A percentile compares a stretch with the other conserved stretches of the same genome.
Conservation (phyloP, 2,113 vertebrate species). For the Tangachromis dhanisi region DNA sequence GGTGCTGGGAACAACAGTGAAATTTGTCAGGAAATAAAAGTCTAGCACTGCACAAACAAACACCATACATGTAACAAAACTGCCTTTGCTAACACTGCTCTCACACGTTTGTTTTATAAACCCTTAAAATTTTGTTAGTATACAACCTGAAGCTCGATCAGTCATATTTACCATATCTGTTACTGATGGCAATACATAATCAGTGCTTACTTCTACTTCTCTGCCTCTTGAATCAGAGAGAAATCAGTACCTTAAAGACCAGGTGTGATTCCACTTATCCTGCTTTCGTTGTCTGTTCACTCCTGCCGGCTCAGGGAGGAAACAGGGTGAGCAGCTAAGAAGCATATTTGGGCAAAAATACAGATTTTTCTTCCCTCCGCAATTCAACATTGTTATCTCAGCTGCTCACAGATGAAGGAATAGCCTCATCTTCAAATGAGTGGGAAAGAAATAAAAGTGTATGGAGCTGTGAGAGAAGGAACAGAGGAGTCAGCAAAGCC, state of each 20-base stretch:
- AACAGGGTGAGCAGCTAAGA: neutral
- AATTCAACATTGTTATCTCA: neutral
- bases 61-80: neutral
- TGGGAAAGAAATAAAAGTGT: neutral
- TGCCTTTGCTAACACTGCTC: neutral
- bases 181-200: neutral
- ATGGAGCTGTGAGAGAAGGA: constrained; percentile 23
- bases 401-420: neutral
- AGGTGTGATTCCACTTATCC: neutral
- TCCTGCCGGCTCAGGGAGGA: neutral
- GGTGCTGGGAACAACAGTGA: neutral
- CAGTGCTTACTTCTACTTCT: neutral
- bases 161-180: neutral
- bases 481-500: constrained; percentile 59
- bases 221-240: neutral
- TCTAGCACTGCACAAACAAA: neutral
- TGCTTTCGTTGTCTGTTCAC: neutral
- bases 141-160: neutral
- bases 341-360: neutral
- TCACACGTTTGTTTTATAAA: neutral
- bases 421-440: constrained; percentile 2
- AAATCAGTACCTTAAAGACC: neutral
- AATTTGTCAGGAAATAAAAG: neutral
- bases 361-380: neutral
- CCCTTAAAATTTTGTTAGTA: neutral